These are phyloP conservation scores for Chaetops frenatus DNA, from an alignment of 2,113 vertebrate genomes.

Conservation along the genomic window DNA sequence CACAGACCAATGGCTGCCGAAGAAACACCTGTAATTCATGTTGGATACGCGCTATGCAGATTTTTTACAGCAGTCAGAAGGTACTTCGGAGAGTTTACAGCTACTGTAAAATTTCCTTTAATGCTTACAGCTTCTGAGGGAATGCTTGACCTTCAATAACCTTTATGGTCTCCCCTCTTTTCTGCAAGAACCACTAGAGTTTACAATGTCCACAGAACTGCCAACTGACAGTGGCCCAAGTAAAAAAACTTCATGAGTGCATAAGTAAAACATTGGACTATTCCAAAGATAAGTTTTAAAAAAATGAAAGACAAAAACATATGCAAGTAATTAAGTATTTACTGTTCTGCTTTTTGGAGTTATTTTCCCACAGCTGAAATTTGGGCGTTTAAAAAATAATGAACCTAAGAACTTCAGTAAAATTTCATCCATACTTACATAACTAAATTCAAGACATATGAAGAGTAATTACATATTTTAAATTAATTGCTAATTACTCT, in stretches of 20 bases:
- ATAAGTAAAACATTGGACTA: not conserved
- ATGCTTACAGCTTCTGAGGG: not conserved
- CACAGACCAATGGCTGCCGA: not conserved
- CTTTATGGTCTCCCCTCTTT: not conserved
- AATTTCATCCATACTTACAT: not conserved
- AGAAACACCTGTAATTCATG: not conserved
- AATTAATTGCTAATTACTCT: not conserved
- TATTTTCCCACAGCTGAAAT: not conserved
- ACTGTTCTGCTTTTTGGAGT: not conserved
- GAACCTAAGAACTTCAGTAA: not conserved
- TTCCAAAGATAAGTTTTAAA: not conserved
- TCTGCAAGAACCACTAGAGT: not conserved
- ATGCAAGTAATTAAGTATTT: not conserved
- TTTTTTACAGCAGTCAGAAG: not conserved
- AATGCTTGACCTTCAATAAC: not conserved
- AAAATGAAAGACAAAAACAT: not conserved
- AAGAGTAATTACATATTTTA: not conserved
- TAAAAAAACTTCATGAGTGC: not conserved
- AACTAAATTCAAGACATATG: not conserved
- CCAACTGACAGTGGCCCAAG: not conserved
- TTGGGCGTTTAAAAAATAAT: not conserved
- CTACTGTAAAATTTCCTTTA: not conserved
- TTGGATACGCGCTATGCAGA: not conserved
- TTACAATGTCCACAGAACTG: not conserved
- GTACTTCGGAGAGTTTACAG: not conserved